These are phyloP conservation scores for Lepidocolaptes lacrymiger DNA, from an alignment of 2,797 vertebrate genomes.

Conservation along the genomic window DNA sequence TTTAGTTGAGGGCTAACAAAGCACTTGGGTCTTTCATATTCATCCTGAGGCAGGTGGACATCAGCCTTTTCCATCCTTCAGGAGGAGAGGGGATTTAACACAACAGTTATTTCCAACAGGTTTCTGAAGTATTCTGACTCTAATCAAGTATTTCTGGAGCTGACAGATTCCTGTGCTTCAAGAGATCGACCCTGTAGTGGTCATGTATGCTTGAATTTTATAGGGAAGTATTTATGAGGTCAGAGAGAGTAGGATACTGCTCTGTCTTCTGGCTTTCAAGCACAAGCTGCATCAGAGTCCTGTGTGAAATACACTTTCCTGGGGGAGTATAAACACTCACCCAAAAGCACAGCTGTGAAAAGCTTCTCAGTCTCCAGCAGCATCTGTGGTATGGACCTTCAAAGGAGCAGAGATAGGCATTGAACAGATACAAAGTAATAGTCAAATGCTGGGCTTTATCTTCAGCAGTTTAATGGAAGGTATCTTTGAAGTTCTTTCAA, in stretches of 20 bases:
- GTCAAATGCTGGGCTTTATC: neutral
- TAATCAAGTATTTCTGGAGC: neutral
- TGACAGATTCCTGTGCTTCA: neutral
- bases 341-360: neutral
- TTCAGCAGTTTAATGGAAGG: neutral
- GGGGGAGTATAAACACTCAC: neutral
- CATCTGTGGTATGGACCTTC: accelerated
- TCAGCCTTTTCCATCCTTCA: neutral
- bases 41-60: neutral
- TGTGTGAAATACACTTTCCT: neutral
- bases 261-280: neutral
- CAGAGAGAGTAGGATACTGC: neutral
- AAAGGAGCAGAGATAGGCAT: neutral
- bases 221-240: neutral
- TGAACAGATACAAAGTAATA: neutral
- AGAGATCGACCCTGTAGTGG: neutral
- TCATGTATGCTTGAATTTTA: neutral
- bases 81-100: neutral
- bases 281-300: neutral
- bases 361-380: neutral
- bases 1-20: neutral
- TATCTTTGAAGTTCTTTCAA: neutral
- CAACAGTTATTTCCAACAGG: neutral
- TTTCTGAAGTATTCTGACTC: neutral
- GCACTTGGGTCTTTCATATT: neutral